Percentiles rank a stretch among this genome's conserved stretches.
Conservation (phyloP, 2,113 vertebrate genomes). For the Microcebus lehilahytsara region DNA sequence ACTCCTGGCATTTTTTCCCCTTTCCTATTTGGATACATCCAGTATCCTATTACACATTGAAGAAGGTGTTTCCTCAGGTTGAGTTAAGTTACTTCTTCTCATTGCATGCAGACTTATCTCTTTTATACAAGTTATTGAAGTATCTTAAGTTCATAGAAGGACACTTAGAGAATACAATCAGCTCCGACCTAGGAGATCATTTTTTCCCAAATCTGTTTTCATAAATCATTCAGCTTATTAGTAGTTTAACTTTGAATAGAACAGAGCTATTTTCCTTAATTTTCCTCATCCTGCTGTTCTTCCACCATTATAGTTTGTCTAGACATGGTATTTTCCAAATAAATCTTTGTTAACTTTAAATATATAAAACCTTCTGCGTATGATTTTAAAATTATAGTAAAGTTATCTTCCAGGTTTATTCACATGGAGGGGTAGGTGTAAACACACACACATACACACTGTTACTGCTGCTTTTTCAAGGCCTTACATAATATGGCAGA, state of each 20-base stretch:
- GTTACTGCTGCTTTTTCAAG: background rate
- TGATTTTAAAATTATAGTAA: constrained; percentile 40
- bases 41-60: background rate
- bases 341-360: constrained; percentile 20
- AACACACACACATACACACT: fast-evolving
- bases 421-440: background rate
- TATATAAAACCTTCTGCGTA: background rate
- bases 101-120: background rate
- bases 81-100: background rate
- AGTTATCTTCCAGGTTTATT: background rate
- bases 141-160: background rate
- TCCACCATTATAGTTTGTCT: background rate
- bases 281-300: background rate
- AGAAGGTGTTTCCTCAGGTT: background rate
- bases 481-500: background rate
- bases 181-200: background rate
- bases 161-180: background rate
- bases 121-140: background rate
- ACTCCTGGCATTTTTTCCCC: background rate
- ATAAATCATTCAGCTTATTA: background rate
- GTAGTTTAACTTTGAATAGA: background rate
- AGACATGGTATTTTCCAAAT: background rate
- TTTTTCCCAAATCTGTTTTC: background rate
- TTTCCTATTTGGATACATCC: background rate
- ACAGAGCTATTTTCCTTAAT: background rate